phyloP scores from a whole-genome alignment of 2,797 vertebrate species.

The Paedocypris micromegethes region DNA sequence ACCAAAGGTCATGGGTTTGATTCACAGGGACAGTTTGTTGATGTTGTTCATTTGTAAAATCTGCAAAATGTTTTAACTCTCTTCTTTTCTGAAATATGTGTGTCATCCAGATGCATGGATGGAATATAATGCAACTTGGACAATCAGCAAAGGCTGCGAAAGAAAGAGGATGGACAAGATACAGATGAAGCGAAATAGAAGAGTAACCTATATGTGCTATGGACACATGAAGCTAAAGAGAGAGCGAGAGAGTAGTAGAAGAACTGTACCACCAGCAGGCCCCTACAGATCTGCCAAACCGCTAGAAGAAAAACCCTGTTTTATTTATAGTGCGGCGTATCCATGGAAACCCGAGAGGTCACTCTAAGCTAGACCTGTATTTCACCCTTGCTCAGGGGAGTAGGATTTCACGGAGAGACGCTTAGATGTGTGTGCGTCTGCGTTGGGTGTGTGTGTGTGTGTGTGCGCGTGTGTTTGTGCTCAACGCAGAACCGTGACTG shows the following conservation, averaged over 20 bases:
- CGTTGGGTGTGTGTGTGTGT: conserved; percentile 32
- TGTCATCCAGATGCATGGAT: too few species aligned
- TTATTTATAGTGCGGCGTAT: conserved; percentile 85
- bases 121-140: too few species aligned
- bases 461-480: conserved; percentile 53
- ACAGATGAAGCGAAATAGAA: conserved; percentile 34
- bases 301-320: conserved; percentile 80
- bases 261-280: conserved; percentile 50
- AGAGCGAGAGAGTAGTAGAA: conserved; percentile 19
- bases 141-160: conserved; percentile 14
- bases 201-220: conserved; percentile 22
- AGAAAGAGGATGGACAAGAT: conserved; percentile 23
- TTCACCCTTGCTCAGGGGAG: conserved; percentile 82
- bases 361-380: conserved; percentile 82
- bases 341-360: conserved; percentile 84
- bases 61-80: too few species aligned
- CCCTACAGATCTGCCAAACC: conserved; percentile 62
- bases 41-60: too few species aligned
- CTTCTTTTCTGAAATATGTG: too few species aligned
- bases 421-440: conserved; percentile 52
- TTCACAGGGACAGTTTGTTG: too few species aligned
- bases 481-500: conserved; percentile 50
- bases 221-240: conserved; percentile 13
- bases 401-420: conserved; percentile 75
- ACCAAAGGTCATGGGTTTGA: too few species aligned